Conservation (phyloP, 2,113 vertebrate genomes). For the Amphiprion ocellaris region DNA sequence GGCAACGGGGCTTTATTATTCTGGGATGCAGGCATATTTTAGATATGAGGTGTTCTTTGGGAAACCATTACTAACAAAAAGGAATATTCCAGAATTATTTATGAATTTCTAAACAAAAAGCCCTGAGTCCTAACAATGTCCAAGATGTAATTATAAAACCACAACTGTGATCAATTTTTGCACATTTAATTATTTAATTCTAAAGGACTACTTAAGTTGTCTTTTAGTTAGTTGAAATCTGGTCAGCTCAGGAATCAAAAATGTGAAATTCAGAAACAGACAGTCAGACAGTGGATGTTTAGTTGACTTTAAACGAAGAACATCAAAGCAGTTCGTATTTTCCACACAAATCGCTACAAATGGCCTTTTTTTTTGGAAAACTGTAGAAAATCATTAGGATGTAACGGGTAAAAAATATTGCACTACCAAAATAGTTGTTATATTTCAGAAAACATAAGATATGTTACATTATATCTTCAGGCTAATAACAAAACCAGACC, state of each 20-base stretch:
- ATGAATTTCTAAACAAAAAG: constrained; percentile 10
- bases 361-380: not conserved
- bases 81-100: not conserved
- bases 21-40: not conserved
- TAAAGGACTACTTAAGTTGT: not conserved
- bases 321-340: not conserved
- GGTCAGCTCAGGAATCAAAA: too few species aligned
- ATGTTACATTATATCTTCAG: not conserved
- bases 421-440: not conserved
- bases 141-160: not conserved
- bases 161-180: not conserved
- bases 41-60: too few species aligned
- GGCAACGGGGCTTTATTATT: not conserved
- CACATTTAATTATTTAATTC: not conserved
- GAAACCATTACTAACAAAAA: not conserved
- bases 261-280: too few species aligned
- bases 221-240: not conserved
- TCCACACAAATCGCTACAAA: not conserved
- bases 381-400: not conserved
- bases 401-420: not conserved
- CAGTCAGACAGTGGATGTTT: not conserved
- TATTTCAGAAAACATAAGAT: not conserved
- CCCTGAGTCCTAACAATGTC: not conserved
- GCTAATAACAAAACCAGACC: not conserved
- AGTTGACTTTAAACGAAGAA: not conserved